Evolutionary conservation across 2,797 vertebrate genomes (phyloP).

Genomic region (Varecia variegata): DNA sequence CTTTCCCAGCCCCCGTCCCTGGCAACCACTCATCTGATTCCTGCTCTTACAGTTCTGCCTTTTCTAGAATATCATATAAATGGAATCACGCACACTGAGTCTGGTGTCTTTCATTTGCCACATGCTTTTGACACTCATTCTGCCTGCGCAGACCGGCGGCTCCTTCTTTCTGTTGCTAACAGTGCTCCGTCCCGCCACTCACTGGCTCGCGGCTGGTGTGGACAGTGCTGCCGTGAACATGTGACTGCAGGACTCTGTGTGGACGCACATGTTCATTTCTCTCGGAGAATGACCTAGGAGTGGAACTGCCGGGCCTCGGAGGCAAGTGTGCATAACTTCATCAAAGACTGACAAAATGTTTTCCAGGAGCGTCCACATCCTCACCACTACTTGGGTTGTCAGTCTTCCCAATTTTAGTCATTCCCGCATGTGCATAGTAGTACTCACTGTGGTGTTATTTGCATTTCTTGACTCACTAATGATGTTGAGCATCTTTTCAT

Average conservation of each 20-base stretch:
- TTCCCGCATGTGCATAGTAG: background rate
- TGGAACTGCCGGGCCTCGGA: background rate
- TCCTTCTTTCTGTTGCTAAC: background rate
- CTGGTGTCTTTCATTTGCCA: background rate
- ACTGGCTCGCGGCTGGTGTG: fast-evolving
- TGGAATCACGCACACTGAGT: background rate
- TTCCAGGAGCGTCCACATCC: background rate
- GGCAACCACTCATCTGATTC: background rate
- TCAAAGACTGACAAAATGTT: background rate
- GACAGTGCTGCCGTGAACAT: background rate
- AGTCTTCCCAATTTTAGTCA: background rate
- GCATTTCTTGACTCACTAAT: background rate
- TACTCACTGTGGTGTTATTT: background rate
- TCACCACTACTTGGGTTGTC: background rate
- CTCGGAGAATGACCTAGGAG: background rate
- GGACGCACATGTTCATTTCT: background rate
- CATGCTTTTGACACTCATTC: background rate
- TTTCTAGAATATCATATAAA: background rate
- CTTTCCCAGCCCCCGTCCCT: no score
- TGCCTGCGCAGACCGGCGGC: fast-evolving
- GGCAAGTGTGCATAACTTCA: background rate
- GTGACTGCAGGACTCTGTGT: background rate
- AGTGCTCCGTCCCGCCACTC: no score
- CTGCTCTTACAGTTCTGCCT: background rate
- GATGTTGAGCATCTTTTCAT: background rate